These are phyloP conservation scores for Origma solitaria DNA, from an alignment of 2,113 vertebrate species.

Conservation along the genomic window DNA sequence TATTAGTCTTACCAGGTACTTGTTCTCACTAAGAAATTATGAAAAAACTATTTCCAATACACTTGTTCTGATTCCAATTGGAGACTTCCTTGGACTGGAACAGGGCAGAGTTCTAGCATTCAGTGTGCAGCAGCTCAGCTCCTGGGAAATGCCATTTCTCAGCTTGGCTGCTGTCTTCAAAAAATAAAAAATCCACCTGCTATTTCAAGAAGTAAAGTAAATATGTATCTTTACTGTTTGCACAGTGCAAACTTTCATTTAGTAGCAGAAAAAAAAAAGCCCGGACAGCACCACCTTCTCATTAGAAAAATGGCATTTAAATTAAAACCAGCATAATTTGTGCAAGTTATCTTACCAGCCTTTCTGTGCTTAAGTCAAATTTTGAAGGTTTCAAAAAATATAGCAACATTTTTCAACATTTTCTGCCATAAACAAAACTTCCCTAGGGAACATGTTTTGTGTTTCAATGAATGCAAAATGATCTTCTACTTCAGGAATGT, in stretches of 20 bases:
- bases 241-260: neutral
- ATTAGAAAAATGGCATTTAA: neutral
- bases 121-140: neutral
- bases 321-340: neutral
- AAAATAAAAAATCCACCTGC: neutral
- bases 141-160: neutral
- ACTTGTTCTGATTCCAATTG: neutral
- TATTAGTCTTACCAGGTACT: neutral
- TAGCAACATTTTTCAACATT: neutral
- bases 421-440: neutral
- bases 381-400: neutral
- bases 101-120: neutral
- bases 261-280: neutral
- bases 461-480: neutral
- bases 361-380: neutral
- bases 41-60: neutral
- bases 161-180: neutral
- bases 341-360: neutral
- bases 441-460: neutral
- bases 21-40: neutral
- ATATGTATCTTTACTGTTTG: neutral
- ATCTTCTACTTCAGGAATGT: neutral
- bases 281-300: neutral
- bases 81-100: neutral
- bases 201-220: conserved; percentile 12